Conservation (phyloP, 1,140 invertebrate genomes). For the Notospermus geniculatus region DNA sequence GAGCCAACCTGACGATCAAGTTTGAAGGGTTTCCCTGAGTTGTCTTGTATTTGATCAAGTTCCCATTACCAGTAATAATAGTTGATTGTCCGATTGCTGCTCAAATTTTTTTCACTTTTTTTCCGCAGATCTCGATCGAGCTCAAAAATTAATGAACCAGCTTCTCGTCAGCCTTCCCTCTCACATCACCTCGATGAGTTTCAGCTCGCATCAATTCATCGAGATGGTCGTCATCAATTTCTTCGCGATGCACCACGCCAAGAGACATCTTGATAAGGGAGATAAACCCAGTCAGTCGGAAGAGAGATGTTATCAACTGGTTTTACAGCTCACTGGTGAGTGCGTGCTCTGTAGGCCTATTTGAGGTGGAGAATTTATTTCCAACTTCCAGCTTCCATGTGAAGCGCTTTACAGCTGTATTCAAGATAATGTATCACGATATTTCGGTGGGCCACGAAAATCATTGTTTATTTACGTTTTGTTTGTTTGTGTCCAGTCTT, state of each 20-base stretch:
- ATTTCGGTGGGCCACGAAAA: too few species aligned
- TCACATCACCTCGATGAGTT: slow-evolving; percentile 74
- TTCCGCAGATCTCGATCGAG: slow-evolving; percentile 59
- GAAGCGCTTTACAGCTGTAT: too few species aligned
- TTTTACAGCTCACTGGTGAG: slow-evolving; percentile 67
- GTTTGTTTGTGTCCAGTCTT: too few species aligned
- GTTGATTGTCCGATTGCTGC: background rate
- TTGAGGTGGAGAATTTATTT: too few species aligned
- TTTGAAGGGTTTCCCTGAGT: too few species aligned
- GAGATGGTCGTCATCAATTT: slow-evolving; percentile 76
- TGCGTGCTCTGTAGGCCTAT: slow-evolving; percentile 10
- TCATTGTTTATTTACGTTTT: too few species aligned
- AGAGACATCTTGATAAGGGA: slow-evolving; percentile 36
- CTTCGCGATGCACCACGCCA: slow-evolving; percentile 67
- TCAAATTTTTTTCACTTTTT: background rate
- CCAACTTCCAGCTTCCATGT: background rate
- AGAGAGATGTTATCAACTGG: slow-evolving; percentile 59
- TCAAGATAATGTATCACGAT: too few species aligned
- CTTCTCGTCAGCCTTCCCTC: slow-evolving; percentile 68
- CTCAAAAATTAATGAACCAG: slow-evolving; percentile 62
- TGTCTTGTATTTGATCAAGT: too few species aligned
- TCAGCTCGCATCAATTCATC: slow-evolving; percentile 69
- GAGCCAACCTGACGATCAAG: too few species aligned
- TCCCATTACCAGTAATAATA: too few species aligned
- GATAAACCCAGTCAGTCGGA: slow-evolving; percentile 37